Evolutionary conservation across 2,113 vertebrate species (phyloP).

Genomic region (Alligator mississippiensis): DNA sequence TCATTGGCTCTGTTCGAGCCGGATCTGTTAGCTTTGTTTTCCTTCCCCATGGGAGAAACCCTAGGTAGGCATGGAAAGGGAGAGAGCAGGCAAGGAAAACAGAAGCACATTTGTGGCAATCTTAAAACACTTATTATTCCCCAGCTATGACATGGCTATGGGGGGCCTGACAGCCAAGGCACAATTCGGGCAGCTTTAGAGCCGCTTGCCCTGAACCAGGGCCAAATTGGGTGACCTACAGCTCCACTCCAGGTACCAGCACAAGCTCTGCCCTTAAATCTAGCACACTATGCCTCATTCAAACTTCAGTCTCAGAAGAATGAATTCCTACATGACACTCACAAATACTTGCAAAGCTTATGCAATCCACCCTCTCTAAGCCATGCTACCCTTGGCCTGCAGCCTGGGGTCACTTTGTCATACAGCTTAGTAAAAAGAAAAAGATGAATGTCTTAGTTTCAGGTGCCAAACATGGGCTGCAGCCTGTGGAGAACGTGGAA

Average conservation of each 20-base stretch:
- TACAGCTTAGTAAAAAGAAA: accelerated
- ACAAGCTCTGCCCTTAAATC: background rate
- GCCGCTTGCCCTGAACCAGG: too few species aligned
- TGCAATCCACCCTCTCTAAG: background rate
- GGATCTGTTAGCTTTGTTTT: background rate
- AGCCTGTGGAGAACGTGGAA: accelerated
- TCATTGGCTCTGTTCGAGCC: background rate
- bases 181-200: background rate
- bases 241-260: background rate
- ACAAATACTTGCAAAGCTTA: background rate
- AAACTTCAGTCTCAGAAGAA: background rate
- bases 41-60: background rate
- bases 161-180: background rate
- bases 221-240: too few species aligned
- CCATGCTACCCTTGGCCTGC: background rate
- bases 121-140: background rate
- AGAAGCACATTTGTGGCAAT: background rate
- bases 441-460: background rate
- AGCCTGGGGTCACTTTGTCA: accelerated
- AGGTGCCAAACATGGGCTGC: background rate
- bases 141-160: background rate
- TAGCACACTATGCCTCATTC: background rate
- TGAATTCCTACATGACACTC: background rate
- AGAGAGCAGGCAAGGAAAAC: background rate
- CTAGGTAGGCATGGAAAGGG: background rate